Base-by-base conservation (phyloP, 1,140 invertebrate species). In the Lanistes nyassanus region DNA sequence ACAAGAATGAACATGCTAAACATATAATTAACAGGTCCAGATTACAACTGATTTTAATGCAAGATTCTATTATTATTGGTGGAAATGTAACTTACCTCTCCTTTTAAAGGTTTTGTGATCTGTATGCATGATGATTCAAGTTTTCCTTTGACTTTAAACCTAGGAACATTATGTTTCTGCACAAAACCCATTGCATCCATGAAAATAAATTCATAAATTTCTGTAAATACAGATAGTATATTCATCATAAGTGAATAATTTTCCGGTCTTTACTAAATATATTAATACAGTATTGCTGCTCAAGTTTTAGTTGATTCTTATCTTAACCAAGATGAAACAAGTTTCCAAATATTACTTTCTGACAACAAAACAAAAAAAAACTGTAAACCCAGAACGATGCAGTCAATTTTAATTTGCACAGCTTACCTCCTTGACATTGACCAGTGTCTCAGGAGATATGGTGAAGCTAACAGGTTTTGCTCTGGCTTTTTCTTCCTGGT, bases 81-180 rank as follows among this genome's bases (percentile, higher is more conserved):
- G n/a, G n/a, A n/a, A n/a, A n/a, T n/a, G n/a, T n/a, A n/a, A 79
- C 86, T 78, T 87, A 96, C 93, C 91, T 96, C 93, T 78, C 97
- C 97, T 37, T 94, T 97, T 73, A 99, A 92, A 11, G 97, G 97
- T 82, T 94, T 93, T 16, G 93, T 93, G 21, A 98, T 93, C 81
- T 93, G 93, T 82, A 96, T 96, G 64, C 93, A 91, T 0, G 94
- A 93, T 5, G 94, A 93, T 88, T 97, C 94, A 60, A 99, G 86
- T 81, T 93, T 92, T 0, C 96, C 97, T 42, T 92, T 92, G 51
- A 98, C 93, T 36, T 92, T 91, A 89, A 98, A 98, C 81, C 93
- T 91, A 11, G 96, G 96, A 83, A 97, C 92, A 74, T 91, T 91
- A 31, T 91, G 84, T 83, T 92, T 91, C 82, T 93, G 77, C 65